Conservation (phyloP, 2,113 vertebrate genomes). For the Labrus mixtus region DNA sequence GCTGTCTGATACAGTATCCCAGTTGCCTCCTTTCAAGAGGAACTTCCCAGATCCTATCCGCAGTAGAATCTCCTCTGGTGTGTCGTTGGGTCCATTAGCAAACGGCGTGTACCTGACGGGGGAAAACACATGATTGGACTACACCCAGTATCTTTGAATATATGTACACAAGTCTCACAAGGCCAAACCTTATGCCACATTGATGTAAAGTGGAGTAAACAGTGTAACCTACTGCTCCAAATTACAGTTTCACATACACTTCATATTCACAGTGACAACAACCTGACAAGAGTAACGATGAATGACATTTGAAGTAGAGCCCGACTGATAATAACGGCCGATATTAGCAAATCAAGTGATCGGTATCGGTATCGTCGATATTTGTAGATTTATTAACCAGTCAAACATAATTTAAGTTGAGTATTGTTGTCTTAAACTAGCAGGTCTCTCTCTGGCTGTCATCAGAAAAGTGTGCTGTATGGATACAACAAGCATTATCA, state of each 20-base stretch:
- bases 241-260: neutral
- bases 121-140: neutral
- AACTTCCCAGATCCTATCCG: conserved; percentile 97
- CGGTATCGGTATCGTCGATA: too few species aligned
- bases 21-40: conserved; percentile 94
- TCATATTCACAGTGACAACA: neutral
- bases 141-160: too few species aligned
- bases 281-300: too few species aligned
- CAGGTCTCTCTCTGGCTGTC: too few species aligned
- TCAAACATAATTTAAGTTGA: too few species aligned
- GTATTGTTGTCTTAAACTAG: too few species aligned
- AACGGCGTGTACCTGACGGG: conserved; percentile 92
- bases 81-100: conserved; percentile 96
- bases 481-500: too few species aligned
- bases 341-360: too few species aligned
- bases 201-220: neutral
- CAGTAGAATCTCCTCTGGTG: conserved; percentile 95
- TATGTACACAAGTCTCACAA: neutral
- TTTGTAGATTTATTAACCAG: too few species aligned
- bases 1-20: conserved; percentile 95
- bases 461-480: too few species aligned
- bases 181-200: neutral
- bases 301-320: too few species aligned
- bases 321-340: too few species aligned
- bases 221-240: neutral